phyloP scores from a whole-genome alignment of 2,113 vertebrate species.

The Anguilla japonica region DNA sequence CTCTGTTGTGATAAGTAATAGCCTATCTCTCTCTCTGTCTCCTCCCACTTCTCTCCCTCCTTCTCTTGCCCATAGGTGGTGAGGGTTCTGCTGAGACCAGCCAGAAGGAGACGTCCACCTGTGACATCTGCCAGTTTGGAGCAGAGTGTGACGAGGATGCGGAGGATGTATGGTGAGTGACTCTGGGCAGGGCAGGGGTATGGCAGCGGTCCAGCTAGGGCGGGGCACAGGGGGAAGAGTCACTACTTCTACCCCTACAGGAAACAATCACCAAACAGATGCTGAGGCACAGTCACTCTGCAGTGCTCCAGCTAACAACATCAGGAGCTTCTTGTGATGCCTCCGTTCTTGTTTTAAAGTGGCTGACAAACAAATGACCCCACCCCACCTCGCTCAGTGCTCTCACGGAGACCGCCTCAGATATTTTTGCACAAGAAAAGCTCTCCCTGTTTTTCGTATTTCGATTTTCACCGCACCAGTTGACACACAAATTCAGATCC shows the following conservation, averaged over 20 bases:
- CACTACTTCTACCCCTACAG: neutral
- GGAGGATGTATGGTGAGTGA: slow-evolving; percentile 93
- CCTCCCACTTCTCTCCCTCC: slow-evolving; percentile 15
- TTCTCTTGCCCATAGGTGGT: slow-evolving; percentile 73
- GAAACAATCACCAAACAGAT: neutral
- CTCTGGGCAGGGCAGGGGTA: neutral
- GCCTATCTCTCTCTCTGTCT: neutral
- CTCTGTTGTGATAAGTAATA: neutral
- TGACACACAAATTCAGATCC: slow-evolving; percentile 9
- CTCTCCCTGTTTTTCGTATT: neutral
- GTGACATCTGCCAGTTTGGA: slow-evolving; percentile 98
- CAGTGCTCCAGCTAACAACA: neutral
- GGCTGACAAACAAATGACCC: neutral
- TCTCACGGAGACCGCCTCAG: neutral
- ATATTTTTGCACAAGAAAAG: neutral
- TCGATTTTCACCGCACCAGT: neutral
- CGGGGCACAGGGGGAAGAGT: neutral
- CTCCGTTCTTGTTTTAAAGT: neutral
- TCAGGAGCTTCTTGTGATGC: neutral
- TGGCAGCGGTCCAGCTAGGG: neutral
- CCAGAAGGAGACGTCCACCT: slow-evolving; percentile 97
- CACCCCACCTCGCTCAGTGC: too few relatives aligned
- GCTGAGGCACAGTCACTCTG: neutral
- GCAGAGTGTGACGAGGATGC: slow-evolving; percentile 98
- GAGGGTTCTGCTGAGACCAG: slow-evolving; percentile 95